Evolutionary conservation across 2,797 vertebrate genomes (phyloP).

Genomic region (Poliocrania exsul): DNA sequence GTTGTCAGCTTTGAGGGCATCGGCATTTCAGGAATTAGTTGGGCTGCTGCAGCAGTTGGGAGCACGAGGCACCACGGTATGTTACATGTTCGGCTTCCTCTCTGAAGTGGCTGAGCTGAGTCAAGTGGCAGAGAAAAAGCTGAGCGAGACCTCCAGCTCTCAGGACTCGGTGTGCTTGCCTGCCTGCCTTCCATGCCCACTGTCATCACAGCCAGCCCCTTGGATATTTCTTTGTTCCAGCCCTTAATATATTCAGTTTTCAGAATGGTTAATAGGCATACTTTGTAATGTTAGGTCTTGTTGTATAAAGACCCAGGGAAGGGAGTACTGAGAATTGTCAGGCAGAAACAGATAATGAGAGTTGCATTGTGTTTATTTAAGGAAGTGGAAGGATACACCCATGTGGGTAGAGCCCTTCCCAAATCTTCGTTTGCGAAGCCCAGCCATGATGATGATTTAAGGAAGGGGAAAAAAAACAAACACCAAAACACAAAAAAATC

Average conservation of each 20-base stretch:
- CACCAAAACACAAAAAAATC: neutral
- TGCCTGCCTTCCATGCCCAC: neutral
- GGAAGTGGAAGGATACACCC: too few relatives aligned
- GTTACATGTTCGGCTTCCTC: neutral
- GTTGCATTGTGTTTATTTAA: neutral
- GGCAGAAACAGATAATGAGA: neutral
- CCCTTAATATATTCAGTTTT: neutral
- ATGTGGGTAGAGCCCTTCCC: too few relatives aligned
- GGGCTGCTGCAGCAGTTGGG: neutral
- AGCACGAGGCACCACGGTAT: rapidly evolving
- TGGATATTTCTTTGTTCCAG: neutral
- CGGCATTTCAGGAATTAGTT: neutral
- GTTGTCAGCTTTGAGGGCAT: neutral
- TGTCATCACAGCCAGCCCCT: neutral
- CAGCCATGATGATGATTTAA: neutral
- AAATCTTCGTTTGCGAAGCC: too few relatives aligned
- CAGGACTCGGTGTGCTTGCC: neutral
- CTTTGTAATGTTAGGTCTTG: neutral
- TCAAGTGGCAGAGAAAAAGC: neutral
- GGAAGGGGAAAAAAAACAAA: neutral
- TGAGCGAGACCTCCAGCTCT: neutral
- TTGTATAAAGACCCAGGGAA: neutral
- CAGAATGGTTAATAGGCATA: rapidly evolving
- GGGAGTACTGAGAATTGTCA: neutral
- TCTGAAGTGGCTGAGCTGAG: neutral